Evolutionary conservation across 2,797 vertebrate species (phyloP).

Genomic region (Potorous gilbertii): DNA sequence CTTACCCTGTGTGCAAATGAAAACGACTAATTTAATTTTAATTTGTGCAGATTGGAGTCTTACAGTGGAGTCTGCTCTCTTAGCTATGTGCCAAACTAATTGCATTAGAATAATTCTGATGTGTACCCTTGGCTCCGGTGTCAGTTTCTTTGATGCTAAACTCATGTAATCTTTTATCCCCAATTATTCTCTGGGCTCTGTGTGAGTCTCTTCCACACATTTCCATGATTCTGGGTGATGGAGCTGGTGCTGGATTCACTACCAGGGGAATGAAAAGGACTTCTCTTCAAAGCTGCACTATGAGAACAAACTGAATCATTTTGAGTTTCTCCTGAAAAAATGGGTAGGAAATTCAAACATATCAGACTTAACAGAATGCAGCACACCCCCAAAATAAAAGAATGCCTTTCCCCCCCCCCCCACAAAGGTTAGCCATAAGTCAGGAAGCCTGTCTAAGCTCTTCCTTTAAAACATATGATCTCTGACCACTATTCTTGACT

Average conservation of each 20-base stretch:
- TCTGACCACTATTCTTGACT: background rate
- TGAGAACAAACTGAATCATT: conserved; percentile 17
- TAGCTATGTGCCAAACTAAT: conserved; percentile 49
- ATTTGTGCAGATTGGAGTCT: conserved; percentile 23
- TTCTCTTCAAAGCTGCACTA: background rate
- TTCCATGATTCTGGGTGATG: background rate
- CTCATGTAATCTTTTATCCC: conserved; percentile 41
- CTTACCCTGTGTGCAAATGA: conserved; percentile 34
- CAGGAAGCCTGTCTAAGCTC: background rate
- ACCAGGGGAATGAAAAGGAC: conserved; percentile 48
- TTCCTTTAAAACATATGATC: background rate
- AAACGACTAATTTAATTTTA: conserved; percentile 61
- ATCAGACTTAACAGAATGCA: conserved; percentile 7
- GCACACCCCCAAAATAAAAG: background rate
- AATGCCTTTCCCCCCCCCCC: background rate
- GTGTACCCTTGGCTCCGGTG: background rate
- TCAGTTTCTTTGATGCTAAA: conserved; percentile 39
- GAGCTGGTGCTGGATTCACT: conserved; percentile 45
- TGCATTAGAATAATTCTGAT: conserved; percentile 49
- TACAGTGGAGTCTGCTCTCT: background rate
- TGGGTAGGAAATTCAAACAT: background rate
- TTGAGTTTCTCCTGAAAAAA: conserved; percentile 30
- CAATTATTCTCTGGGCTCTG: conserved; percentile 38
- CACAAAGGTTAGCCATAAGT: rapidly evolving
- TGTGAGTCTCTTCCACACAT: conserved; percentile 12